Conservation (phyloP, 2,888 invertebrate species). For the Ormyrus pomaceus region DNA sequence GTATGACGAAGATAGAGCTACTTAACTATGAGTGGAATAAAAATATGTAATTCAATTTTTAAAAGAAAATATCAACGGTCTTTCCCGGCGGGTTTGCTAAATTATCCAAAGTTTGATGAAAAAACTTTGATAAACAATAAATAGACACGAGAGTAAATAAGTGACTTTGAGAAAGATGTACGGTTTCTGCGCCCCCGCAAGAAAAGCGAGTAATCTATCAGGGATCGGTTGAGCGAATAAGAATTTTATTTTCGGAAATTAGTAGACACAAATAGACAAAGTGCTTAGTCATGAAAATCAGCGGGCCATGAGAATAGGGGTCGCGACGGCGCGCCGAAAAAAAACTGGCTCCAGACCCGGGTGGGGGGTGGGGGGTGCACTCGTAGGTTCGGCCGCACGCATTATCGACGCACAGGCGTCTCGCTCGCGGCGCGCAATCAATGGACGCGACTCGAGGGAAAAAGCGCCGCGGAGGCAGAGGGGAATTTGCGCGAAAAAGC, state of each 20-base stretch:
- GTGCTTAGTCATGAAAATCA: conserved; percentile 6
- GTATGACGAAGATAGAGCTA: no score
- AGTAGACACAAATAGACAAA: background rate
- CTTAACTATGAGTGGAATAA: no score
- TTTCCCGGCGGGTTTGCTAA: no score
- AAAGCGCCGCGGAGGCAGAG: conserved; percentile 35
- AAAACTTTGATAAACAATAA: no score
- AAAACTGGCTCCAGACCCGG: background rate
- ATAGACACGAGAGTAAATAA: no score
- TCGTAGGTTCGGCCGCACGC: conserved; percentile 7
- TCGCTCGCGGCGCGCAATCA: conserved; percentile 61
- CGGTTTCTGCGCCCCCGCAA: no score
- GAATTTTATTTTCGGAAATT: background rate
- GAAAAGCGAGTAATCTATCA: no score
- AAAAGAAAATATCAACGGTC: no score
- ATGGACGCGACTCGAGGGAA: conserved; percentile 61
- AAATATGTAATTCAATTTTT: no score
- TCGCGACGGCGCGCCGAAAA: background rate
- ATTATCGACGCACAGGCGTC: conserved; percentile 26
- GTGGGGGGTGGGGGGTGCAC: background rate
- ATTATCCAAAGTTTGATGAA: no score
- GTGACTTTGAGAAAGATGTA: no score
- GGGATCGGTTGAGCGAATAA: no score
- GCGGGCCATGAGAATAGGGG: background rate
- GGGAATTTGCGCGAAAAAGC: background rate